Evolutionary conservation across 2,113 vertebrate genomes (phyloP).

Genomic region (Arenaria interpres): DNA sequence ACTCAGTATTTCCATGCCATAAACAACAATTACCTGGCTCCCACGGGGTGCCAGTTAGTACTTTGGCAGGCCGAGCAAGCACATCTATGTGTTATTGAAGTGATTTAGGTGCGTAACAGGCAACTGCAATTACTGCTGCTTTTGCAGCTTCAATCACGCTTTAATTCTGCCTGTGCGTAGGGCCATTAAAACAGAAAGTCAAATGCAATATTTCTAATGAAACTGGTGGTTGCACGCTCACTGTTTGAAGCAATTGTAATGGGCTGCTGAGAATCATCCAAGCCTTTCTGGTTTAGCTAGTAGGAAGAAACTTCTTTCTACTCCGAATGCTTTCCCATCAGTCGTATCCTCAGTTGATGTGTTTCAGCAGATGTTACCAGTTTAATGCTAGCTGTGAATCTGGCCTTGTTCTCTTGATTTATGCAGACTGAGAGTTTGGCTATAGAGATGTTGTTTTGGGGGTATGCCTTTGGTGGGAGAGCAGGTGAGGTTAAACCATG

Average conservation of each 20-base stretch:
- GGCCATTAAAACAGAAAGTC: background rate
- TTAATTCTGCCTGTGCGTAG: background rate
- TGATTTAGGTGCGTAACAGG: background rate
- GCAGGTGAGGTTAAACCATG: background rate
- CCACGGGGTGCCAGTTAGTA: background rate
- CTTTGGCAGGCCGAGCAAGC: background rate
- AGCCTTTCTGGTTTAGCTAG: conserved; percentile 22
- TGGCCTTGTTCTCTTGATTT: background rate
- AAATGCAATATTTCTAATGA: background rate
- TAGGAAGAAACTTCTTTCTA: background rate
- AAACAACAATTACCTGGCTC: conserved; percentile 25
- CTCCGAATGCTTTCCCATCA: background rate
- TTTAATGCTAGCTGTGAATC: background rate
- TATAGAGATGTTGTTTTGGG: background rate
- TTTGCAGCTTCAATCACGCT: background rate
- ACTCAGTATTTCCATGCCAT: background rate
- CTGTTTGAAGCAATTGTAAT: background rate
- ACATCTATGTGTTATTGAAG: background rate
- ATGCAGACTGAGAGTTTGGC: background rate
- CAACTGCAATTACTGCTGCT: background rate
- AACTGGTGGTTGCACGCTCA: background rate
- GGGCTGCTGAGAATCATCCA: background rate
- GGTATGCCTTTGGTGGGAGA: background rate
- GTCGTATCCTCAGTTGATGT: background rate
- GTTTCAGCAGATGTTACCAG: background rate